Evolutionary conservation across 2,797 vertebrate species (phyloP).

Genomic region (Gambelia wislizenii): DNA sequence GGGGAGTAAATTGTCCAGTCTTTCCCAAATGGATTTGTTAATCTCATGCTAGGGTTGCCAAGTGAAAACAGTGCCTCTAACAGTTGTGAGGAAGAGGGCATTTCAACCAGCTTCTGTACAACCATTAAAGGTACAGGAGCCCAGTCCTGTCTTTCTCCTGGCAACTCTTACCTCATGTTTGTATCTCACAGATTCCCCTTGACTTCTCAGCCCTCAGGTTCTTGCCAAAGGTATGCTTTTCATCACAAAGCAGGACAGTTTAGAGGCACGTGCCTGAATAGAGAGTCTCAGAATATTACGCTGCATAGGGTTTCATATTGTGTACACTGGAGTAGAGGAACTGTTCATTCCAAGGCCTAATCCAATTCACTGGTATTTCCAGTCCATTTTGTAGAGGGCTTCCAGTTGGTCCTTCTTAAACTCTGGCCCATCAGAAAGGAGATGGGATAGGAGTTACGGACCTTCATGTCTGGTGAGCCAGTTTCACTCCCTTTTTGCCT

Average conservation of each 20-base stretch:
- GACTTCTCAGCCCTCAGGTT: background rate
- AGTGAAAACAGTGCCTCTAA: too few relatives aligned
- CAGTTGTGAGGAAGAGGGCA: too few relatives aligned
- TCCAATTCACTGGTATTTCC: too few relatives aligned
- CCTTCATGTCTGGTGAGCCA: too few relatives aligned
- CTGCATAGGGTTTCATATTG: background rate
- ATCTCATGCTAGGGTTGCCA: background rate
- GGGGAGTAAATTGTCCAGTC: too few relatives aligned
- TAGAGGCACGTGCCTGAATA: background rate
- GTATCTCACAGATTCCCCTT: background rate
- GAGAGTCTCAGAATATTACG: background rate
- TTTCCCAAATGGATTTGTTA: background rate
- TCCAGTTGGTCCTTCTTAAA: too few relatives aligned
- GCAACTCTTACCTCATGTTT: background rate
- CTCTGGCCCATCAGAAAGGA: too few relatives aligned
- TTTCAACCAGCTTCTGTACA: too few relatives aligned
- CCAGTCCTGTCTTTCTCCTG: background rate
- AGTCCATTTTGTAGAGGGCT: background rate
- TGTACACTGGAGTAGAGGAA: background rate
- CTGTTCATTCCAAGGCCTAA: too few relatives aligned
- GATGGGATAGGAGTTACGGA: too few relatives aligned
- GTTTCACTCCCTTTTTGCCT: too few relatives aligned
- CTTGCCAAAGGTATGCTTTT: background rate
- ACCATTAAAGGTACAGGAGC: too few relatives aligned
- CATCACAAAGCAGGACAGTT: background rate